phyloP scores from a whole-genome alignment of 1,140 invertebrate genomes.

The Drosophila sproati region DNA sequence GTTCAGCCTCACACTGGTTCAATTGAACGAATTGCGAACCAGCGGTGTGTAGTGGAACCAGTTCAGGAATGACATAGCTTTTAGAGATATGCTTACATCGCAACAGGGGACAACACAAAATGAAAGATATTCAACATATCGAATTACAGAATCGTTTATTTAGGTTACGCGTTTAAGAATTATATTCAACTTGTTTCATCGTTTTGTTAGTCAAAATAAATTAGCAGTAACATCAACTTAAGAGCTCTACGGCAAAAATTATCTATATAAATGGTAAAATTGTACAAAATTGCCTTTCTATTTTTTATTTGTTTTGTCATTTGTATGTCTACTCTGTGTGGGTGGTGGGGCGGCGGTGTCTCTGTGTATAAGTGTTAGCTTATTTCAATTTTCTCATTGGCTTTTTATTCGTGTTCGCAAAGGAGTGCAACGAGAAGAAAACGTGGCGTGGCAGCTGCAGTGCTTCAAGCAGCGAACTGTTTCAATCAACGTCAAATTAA shows the following conservation, averaged over 20 bases:
- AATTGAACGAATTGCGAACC: constrained; percentile 19
- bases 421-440: constrained; percentile 29
- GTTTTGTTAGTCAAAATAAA: constrained; percentile 61
- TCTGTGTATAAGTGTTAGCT: constrained; percentile 12
- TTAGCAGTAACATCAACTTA: constrained; percentile 75
- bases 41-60: neutral
- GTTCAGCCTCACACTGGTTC: neutral
- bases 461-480: constrained; percentile 57
- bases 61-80: neutral
- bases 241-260: constrained; percentile 51
- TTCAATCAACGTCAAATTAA: constrained; percentile 83
- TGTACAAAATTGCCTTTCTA: constrained; percentile 47
- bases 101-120: constrained; percentile 55
- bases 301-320: constrained; percentile 36
- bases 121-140: constrained; percentile 58
- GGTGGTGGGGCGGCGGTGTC: neutral
- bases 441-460: constrained; percentile 17
- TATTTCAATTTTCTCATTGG: constrained; percentile 34
- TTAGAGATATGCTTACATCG: neutral
- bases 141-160: constrained; percentile 69
- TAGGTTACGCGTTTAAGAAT: constrained; percentile 60
- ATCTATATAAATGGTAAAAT: constrained; percentile 70
- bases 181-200: constrained; percentile 55
- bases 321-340: constrained; percentile 11
- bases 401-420: constrained; percentile 27